Base-by-base conservation (phyloP, 1,140 invertebrate genomes). In the Musca domestica region DNA sequence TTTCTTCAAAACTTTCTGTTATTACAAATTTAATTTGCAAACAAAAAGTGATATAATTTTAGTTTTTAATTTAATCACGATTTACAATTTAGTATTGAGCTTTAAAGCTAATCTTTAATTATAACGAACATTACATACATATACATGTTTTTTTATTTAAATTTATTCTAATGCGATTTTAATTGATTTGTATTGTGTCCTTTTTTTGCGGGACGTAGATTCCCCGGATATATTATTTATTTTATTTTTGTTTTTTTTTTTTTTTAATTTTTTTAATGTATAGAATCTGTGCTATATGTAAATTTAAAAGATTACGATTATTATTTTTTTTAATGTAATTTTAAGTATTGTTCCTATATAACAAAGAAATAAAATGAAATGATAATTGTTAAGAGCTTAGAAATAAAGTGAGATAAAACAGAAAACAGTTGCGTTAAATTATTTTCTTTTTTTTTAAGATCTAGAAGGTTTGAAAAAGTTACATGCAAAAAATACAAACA, bases 31-130 rank as follows among this genome's bases (percentile, higher is more conserved):
- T 67, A 25, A 63, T 67, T 70, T 70, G 69, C 69, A 67, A 70
- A 67, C 64, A 67, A 70, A 41, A 41, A 63, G 69, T 70, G 69
- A 70, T 70, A 70, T 70, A 70, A 63, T 48, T 67, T 63, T 70
- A 70, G 66, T 61, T 61, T 34, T 41, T 10, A 61, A 34, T 61
- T 61, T 61, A 61, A 41, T 41, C 34, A 41, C 34, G 34, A 41
- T 12, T 41, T 41, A 61, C 56, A 61, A 61, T 56, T 61, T 30
- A 61, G 56, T 61, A 61, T 61, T 61, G 56, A 61, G 56, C 56
- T 61, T 61, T 61, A 34, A 61, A 61, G 56, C 56, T 61, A 34
- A 61, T 41, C 12, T 41, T 41, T 7, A 41, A 41, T 41, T 41
- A 41, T 41, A 41, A 41, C 34, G 34, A 41, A n/a, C 27, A 30